phyloP scores from a whole-genome alignment of 2,113 vertebrate species.

The Catharus bicknelli region DNA sequence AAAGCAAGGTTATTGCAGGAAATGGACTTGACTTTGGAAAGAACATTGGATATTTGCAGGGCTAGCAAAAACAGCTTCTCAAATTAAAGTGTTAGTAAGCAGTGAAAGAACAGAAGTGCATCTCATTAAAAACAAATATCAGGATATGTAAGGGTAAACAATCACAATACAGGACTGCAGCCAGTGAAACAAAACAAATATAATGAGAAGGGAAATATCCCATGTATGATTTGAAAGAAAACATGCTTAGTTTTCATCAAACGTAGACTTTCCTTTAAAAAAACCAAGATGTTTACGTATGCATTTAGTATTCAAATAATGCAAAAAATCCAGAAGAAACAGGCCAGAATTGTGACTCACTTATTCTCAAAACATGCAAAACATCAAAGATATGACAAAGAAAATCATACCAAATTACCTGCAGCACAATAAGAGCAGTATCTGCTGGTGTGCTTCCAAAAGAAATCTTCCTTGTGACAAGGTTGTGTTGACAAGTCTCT shows the following conservation, averaged over 20 bases:
- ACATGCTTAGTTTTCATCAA: not conserved
- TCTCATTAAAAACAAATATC: slow-evolving; percentile 46
- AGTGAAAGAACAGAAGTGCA: slow-evolving; percentile 46
- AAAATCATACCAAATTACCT: not conserved
- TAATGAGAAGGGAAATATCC: not conserved
- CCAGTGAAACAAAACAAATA: not conserved
- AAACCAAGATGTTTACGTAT: not conserved
- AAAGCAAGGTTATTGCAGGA: slow-evolving; percentile 60
- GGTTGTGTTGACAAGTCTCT: not conserved
- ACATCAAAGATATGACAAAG: not conserved
- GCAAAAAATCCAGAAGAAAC: not conserved
- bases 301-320: not conserved
- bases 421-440: not conserved
- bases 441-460: not conserved
- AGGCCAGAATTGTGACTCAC: not conserved
- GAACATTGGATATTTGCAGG: slow-evolving; percentile 53
- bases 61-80: slow-evolving; percentile 30
- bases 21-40: slow-evolving; percentile 63
- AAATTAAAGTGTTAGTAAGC: slow-evolving; percentile 62
- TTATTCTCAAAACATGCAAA: not conserved
- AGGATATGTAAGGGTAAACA: not conserved
- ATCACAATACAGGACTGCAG: not conserved
- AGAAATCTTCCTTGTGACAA: not conserved
- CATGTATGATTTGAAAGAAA: not conserved
- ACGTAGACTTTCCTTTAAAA: not conserved